A percentile compares a stretch with the other conserved stretches of the same genome.
Conservation (phyloP, 2,797 vertebrate genomes). For the Aphelocoma californica region DNA sequence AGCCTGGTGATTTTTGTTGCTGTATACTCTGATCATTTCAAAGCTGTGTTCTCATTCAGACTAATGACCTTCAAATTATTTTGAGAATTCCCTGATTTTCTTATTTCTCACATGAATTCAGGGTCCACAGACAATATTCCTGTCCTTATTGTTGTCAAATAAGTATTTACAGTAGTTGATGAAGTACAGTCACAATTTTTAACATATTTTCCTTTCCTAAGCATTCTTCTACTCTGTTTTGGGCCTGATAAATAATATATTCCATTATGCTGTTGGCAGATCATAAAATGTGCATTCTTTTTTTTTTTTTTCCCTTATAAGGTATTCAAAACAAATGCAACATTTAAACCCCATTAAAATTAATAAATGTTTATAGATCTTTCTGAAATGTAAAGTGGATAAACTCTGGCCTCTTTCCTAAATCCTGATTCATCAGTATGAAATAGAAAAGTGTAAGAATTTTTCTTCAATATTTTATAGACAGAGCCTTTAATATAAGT, state of each 20-base stretch:
- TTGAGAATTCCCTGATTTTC: not conserved
- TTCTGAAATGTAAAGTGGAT: not conserved
- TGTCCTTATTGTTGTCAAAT: not conserved
- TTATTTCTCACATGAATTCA: not conserved
- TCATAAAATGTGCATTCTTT: not conserved
- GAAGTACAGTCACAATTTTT: not conserved
- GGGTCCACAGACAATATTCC: not conserved
- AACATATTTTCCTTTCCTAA: not conserved
- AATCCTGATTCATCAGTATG: not conserved
- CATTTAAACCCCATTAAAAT: not conserved
- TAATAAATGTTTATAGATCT: not conserved
- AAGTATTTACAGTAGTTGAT: not conserved
- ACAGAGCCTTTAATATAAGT: not conserved
- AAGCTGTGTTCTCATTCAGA: not conserved
- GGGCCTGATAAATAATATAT: not conserved
- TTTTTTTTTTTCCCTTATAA: not conserved
- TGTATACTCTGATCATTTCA: not conserved
- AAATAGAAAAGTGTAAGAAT: not conserved
- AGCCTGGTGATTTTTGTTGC: not conserved
- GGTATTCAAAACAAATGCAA: not conserved
- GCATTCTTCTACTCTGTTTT: not conserved
- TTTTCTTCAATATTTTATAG: not conserved
- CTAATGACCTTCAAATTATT: not conserved
- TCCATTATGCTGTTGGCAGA: not conserved
- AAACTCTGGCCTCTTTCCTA: not conserved